Evolutionary conservation across 2,797 vertebrate genomes (phyloP), one percentile per base, ranked within the genome.

Genomic region (Cynodonichthys magdalenae): DNA sequence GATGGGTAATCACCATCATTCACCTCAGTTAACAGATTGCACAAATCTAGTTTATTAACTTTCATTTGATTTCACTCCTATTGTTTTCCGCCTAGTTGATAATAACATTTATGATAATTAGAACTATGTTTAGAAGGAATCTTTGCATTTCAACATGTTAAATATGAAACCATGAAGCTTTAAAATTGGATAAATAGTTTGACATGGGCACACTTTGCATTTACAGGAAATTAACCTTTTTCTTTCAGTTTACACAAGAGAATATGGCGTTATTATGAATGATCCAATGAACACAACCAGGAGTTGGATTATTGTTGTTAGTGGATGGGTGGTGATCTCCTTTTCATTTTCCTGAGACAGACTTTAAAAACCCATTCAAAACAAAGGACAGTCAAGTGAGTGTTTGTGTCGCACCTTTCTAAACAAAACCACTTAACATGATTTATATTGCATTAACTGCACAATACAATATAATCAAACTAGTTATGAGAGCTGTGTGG

Each of bases 21-120:
- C 85, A 87, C 71, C 80, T 66, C 75, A 20, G 64, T 80, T 74
- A 76, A 85, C 71, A 52, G 54, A 75, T 71, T 59, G 70, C 83
- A 71, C 52, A 82, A 85, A 90, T 83, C 69, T 34, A 73, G 27
- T 89, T 90, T 74, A 77, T 84, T 80, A 49, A 53, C 70, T 82
- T 71, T 59, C 18, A 90, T 87, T 83, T 36, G 71, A 74, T 90
- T 85, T 84, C 18, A 6, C 46, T 50, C 57, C 47, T 62, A 77
- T 82, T 83, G 87, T 81, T 87, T 86, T 58, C 81, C 17, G 14
- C 42, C 56, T 49, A 59, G 51, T 75, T 80, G 77, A 85, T 66
- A 70, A 74, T 77, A 66, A 68, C 66, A 71, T 59, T 45, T 39
- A 56, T 72, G 74, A 77, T 66, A 59, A 82, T 82, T 63, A 28